Evolutionary conservation across 2,888 invertebrate genomes (phyloP).

Genomic region (Noctuana brunneofusca): DNA sequence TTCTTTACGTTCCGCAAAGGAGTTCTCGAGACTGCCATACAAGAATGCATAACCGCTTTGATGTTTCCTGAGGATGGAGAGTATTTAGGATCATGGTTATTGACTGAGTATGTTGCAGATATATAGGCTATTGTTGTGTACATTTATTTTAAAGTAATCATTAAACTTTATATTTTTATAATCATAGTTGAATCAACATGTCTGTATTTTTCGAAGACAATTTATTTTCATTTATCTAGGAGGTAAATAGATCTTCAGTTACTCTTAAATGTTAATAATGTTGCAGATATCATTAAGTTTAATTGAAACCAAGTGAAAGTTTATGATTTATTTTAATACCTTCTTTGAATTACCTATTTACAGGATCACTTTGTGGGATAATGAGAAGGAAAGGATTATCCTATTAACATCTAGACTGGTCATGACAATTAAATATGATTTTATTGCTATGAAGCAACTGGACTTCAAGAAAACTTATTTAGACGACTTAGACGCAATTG

Average conservation of each 20-base stretch:
- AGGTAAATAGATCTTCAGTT: no score
- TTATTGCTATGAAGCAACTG: conserved; percentile 89
- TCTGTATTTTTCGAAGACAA: no score
- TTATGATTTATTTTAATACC: neutral
- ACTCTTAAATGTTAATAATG: no score
- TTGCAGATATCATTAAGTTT: no score
- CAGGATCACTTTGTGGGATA: conserved; percentile 94
- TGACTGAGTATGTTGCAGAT: conserved; percentile 87
- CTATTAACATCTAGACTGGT: conserved; percentile 88
- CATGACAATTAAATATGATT: conserved; percentile 91
- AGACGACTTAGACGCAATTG: conserved; percentile 86
- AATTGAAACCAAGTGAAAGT: no score
- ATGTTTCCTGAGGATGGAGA: conserved; percentile 88
- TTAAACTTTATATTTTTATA: neutral
- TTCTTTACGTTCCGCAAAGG: conserved; percentile 90
- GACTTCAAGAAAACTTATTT: conserved; percentile 87
- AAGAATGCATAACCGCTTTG: conserved; percentile 86
- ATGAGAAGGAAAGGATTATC: conserved; percentile 91
- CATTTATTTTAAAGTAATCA: neutral
- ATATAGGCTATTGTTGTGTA: neutral
- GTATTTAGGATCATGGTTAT: conserved; percentile 88
- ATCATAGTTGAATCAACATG: no score
- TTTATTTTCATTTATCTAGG: no score
- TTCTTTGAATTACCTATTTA: conserved; percentile 42
- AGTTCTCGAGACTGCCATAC: conserved; percentile 87